Evolutionary conservation across 2,888 invertebrate species (phyloP), one percentile per base, ranked within the genome.

Genomic region (Subacronicta megacephala): DNA sequence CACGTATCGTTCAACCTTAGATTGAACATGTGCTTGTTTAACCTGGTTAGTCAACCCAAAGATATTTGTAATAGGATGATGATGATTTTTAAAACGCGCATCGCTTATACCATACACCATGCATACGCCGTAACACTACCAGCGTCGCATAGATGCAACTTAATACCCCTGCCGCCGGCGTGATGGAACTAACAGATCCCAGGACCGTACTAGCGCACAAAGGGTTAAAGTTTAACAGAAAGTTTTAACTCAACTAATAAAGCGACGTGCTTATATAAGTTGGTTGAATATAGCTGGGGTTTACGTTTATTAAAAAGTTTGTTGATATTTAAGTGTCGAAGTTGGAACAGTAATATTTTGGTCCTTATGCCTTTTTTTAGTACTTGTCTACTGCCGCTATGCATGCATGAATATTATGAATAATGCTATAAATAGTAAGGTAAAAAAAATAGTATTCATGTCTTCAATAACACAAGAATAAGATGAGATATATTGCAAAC

Each of bases 151-250:
- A 68, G 77, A 77, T 72, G 79, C 75, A 75, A 75, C 76, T 66
- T 72, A 75, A 77, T 72, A 81, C 70, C 61, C n/a, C n/a, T n/a
- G n/a, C n/a, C n/a, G n/a, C n/a, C n/a, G 44, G 50, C 61, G 63
- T 80, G 77, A 77, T 82, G 60, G 72, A 78, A 77, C 71, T 69
- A 75, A 67, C 70, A 75, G 77, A 67, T 71, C 73, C 57, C 72
- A 58, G 38, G 60, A 57, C 46, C 66, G 52, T 43, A 49, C 53
- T 66, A 75, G 50, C 74, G 65, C n/a, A n/a, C 31, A 31, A 31
- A 31, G 31, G 81, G 81, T 77, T 80, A 81, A 74, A 77, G 75
- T 77, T 80, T 77, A 78, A 76, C 69, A 67, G 54, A 62, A 66
- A 66, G 54, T 64, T 72, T 74, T 63, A 76, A 75, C 65, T 64